Base-by-base conservation (phyloP, 2,113 vertebrate species). In the Phaethornis superciliosus region DNA sequence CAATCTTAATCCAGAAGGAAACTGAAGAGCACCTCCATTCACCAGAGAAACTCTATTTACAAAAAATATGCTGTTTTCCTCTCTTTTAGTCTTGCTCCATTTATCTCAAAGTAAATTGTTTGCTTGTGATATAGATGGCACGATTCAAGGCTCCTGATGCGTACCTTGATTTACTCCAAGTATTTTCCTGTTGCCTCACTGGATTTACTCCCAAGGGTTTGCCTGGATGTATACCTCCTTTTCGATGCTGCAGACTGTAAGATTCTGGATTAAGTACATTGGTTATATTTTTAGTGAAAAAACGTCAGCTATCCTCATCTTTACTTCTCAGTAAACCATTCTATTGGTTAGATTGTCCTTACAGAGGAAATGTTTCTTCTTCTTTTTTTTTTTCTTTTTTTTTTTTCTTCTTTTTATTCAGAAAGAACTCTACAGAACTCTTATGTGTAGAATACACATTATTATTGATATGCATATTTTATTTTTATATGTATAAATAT, bases 241-340 rank as follows among this genome's bases (percentile, higher is more conserved):
- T 46, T 19, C 17, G 15, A 46, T 46, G 16, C 46, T 46, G 46
- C 17, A 16, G 46, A 46, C 46, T 46, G 16, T 6, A 46, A 19
- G 17, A 40, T 40, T 40, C 26, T 52, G 7, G 32, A 40, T 51
- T 64, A 78, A 70, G 6, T 26, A 59, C 9, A 62, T 51, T 60
- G 4, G 3, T n/a, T 42, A 12, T 33, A 58, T 12, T 40, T 82
- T 62, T 44, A 46, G 12, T 0, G 0, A 69, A 19, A n/a, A 60
- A 74, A 7, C 6, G n/a, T 49, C 49, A 91, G 3, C 7, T 76
- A 6, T n/a, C 4, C n/a, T 89, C 13, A 32, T 22, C 6, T 67
- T 81, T 62, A 27, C 6, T 42, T n/a, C 4, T 37, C 10, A 33
- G 2, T 33, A 62, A 75, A 17, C 2, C 4, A 62, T 65, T 80